Evolutionary conservation across 2,888 invertebrate species (phyloP), one percentile per base, ranked within the genome.

Genomic region (Tanytarsus gracilentus): DNA sequence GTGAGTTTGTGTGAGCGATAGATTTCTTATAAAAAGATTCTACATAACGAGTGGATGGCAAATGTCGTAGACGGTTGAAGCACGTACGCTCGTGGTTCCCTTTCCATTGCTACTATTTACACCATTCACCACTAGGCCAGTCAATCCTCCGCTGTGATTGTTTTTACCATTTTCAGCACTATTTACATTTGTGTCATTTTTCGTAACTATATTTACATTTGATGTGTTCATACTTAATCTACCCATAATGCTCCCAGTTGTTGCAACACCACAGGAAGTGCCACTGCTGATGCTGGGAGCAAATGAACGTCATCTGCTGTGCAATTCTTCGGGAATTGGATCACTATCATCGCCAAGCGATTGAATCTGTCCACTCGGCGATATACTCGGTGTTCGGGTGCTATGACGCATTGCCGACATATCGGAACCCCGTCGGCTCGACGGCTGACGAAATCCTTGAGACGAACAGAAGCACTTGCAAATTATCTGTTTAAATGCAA

Each of bases 401-500:
- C 65, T 63, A 29, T 27, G 27, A 25, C 49, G 21, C 2, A 48
- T 26, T 51, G 77, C 75, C 6, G 79, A 79, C 67, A 79, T 79
- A 64, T 80, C 80, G 0, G 79, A 79, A 14, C 79, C 79, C 27
- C 80, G 71, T 1, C 79, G 71, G 1, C 77, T 78, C 23, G 71
- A 73, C 69, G 70, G 74, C 40, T 71, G 61, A 26, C 70, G 70
- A 2, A 72, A 66, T 29, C 69, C 74, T 53, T 75, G 70, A 14
- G 75, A 72, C 18, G 79, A 80, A 71, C 88, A 88, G 74, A 88
- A 83, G 68, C 88, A 89, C 67, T 85, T 84, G 75, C 92, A 92
- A 65, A 95, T 86, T 66, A 96, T 91, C 66, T 87, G 84, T 74
- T 92, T 92, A 76, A 96, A 96, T 23, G 95, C 95, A 70, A 88